A percentile compares a stretch with the other conserved stretches of the same genome.
phyloP scores from a whole-genome alignment of 2,888 invertebrate genomes.

The Tortricodes alternella region DNA sequence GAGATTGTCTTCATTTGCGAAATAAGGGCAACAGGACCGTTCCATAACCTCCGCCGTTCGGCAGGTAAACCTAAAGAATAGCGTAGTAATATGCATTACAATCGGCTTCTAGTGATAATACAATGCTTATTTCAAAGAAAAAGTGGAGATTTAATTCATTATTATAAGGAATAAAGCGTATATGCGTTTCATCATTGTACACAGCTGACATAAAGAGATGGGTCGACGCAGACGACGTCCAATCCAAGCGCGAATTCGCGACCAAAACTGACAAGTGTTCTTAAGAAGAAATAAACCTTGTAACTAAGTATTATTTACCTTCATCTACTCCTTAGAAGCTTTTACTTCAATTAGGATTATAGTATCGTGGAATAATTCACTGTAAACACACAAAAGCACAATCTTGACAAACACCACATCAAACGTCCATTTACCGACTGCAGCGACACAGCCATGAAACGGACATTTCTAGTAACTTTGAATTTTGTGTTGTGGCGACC shows the following conservation, averaged over 20 bases:
- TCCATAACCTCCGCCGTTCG: conserved; percentile 78
- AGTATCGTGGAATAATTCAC: conserved; percentile 74
- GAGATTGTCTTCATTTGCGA: conserved; percentile 67
- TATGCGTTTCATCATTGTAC: conserved; percentile 81
- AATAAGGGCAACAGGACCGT: conserved; percentile 67
- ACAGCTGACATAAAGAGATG: conserved; percentile 80
- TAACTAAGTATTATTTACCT: conserved; percentile 68
- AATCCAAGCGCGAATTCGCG: conserved; percentile 69
- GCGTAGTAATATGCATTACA: conserved; percentile 49
- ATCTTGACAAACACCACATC: conserved; percentile 86
- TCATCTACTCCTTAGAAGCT: conserved; percentile 85
- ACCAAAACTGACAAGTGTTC: conserved; percentile 38
- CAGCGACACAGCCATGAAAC: conserved; percentile 74
- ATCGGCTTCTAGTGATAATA: conserved; percentile 43
- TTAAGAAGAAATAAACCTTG: conserved; percentile 43
- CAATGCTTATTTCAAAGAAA: conserved; percentile 49
- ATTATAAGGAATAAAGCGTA: conserved; percentile 55
- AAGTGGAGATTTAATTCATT: conserved; percentile 73
- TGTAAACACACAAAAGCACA: conserved; percentile 85
- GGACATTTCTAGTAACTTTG: conserved; percentile 66
- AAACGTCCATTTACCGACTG: conserved; percentile 86
- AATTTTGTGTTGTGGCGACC: conserved; percentile 53
- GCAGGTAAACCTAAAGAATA: conserved; percentile 71
- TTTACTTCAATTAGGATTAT: conserved; percentile 75
- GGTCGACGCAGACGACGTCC: conserved; percentile 64